Evolutionary conservation across 92 coral and sea anemone species (phyloP).

Genomic region (Galaxea fascicularis): DNA sequence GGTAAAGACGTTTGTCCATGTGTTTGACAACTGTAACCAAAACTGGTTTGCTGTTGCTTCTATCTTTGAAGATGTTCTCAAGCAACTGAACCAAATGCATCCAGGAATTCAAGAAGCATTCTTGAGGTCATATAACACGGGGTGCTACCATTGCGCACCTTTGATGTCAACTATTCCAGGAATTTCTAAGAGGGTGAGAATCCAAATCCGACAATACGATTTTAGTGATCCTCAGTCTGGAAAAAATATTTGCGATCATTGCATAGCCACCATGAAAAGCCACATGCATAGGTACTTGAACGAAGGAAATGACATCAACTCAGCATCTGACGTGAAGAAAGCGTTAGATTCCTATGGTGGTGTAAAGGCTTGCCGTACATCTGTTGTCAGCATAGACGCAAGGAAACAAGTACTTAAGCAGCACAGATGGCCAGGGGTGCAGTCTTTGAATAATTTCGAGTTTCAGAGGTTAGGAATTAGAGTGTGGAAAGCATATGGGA

Average conservation of each 20-base stretch:
- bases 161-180: slow-evolving; percentile 44
- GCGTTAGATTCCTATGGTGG: slow-evolving; percentile 70
- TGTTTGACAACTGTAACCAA: slow-evolving; percentile 48
- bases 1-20: slow-evolving; percentile 34
- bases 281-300: slow-evolving; percentile 65
- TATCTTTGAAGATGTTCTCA: slow-evolving; percentile 35
- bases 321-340: too few species aligned
- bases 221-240: slow-evolving; percentile 58
- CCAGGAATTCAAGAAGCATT: slow-evolving; percentile 44
- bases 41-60: slow-evolving; percentile 64
- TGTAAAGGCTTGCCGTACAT: too few species aligned
- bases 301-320: slow-evolving; percentile 75
- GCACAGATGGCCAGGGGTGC: slow-evolving; percentile 70
- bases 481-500: slow-evolving; percentile 56
- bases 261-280: slow-evolving; percentile 70
- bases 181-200: slow-evolving; percentile 41
- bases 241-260: slow-evolving; percentile 50
- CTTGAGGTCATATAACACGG: slow-evolving; percentile 47
- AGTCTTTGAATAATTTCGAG: slow-evolving; percentile 61
- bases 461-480: slow-evolving; percentile 37
- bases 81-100: slow-evolving; percentile 5
- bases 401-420: slow-evolving; percentile 48
- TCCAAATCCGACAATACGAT: slow-evolving; percentile 59
- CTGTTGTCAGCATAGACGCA: slow-evolving; percentile 57
- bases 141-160: slow-evolving; percentile 62